phyloP scores from a whole-genome alignment of 2,113 vertebrate genomes.

The Paralichthys olivaceus region DNA sequence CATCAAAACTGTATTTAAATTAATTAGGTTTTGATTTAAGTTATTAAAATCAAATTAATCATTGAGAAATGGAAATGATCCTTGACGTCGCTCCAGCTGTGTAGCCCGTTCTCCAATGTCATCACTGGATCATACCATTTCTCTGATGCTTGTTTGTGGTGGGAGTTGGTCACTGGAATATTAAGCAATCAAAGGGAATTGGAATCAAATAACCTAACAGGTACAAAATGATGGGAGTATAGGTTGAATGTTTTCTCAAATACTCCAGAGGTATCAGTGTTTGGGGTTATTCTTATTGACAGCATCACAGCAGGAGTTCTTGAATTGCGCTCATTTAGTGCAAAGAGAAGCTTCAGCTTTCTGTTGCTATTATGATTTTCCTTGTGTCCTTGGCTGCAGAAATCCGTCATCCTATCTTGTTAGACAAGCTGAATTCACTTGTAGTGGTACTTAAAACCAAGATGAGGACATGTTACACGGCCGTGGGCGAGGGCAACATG shows the following conservation, averaged over 20 bases:
- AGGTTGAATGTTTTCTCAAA: neutral
- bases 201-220: conserved; percentile 6
- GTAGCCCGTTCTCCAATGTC: conserved; percentile 69
- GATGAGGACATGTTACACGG: neutral
- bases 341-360: conserved; percentile 20
- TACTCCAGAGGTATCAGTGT: neutral
- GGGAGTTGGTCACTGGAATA: conserved; percentile 84
- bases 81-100: conserved; percentile 91
- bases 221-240: conserved; percentile 23
- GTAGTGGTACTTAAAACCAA: neutral
- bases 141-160: conserved; percentile 69
- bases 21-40: conserved; percentile 98
- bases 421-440: conserved; percentile 10
- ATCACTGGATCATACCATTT: conserved; percentile 86
- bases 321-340: conserved; percentile 15
- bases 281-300: conserved; percentile 15
- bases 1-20: conserved; percentile 96
- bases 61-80: conserved; percentile 96
- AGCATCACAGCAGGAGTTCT: conserved; percentile 5
- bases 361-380: neutral
- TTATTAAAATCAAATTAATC: conserved; percentile 99
- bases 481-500: neutral
- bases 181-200: conserved; percentile 86
- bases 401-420: conserved; percentile 9
- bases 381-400: conserved; percentile 2